Evolutionary conservation across 2,888 invertebrate genomes (phyloP).

Genomic region (Aphidius colemani): DNA sequence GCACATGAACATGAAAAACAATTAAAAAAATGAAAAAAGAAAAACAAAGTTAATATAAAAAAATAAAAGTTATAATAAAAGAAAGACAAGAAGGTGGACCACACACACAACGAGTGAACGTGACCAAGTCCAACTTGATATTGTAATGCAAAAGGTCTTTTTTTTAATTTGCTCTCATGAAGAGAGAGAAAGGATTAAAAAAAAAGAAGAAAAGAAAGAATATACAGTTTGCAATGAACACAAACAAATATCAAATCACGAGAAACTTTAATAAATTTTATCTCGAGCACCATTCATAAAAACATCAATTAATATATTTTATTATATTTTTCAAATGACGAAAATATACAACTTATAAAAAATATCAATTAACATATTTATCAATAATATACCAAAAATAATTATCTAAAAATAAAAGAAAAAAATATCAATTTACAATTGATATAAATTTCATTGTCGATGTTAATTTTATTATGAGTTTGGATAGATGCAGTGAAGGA

Average conservation of each 20-base stretch:
- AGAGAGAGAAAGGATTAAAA: no score
- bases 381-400: no score
- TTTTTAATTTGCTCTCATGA: not conserved
- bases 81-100: conserved; percentile 50
- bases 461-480: conserved; percentile 1
- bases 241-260: no score
- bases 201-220: no score
- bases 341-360: no score
- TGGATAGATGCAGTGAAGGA: conserved; percentile 12
- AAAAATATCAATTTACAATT: no score
- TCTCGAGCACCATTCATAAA: no score
- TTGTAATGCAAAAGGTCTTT: conserved; percentile 52
- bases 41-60: conserved; percentile 17
- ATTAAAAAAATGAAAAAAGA: conserved; percentile 19
- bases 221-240: no score
- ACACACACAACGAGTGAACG: conserved; percentile 57
- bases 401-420: no score
- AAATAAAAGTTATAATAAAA: conserved; percentile 28
- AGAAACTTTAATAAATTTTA: no score
- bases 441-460: not conserved
- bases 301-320: conserved; percentile 8
- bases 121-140: conserved; percentile 58
- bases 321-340: no score
- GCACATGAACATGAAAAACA: conserved; percentile 11
- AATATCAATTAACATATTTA: no score